Evolutionary conservation across 1,140 invertebrate species (phyloP), one percentile per base, ranked within the genome.

Genomic region (Leptestheria dahalacensis): DNA sequence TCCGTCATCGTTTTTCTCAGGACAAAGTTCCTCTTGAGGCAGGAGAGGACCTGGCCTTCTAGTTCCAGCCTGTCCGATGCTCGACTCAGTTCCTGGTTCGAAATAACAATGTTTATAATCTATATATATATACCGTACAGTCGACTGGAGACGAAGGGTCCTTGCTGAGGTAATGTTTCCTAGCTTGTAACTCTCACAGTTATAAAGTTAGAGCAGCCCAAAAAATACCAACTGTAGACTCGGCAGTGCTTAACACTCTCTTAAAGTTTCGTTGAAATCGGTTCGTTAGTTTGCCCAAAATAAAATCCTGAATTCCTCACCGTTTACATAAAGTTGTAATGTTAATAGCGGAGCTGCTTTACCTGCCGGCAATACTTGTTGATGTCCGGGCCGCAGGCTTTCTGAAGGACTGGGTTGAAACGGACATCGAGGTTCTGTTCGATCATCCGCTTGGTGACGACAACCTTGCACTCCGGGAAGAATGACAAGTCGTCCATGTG

Each of bases 381-480:
- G 70, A 84, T 87, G 66, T 91, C 90, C 62, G 73, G 66, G 29
- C 77, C 74, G 68, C 91, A 96, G 3, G 81, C 79, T 61, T 81
- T 81, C 59, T 72, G 71, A 26, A 98, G 75, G 6, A 81, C 77
- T 15, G 88, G 87, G 76, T 98, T 97, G 51, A 98, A 83, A 64
- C 93, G 79, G 66, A 89, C 90, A 73, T 99, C 93, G 49, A 82
- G 79, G 70, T 89, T 91, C 73, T 94, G 89, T 71, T 92, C 89
- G 58, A 91, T 84, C 81, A 96, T 86, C 68, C 95, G 77, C 70
- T 85, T 84, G 9, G 90, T 75, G 2, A 99, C 84, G 12, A 97
- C 79, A 54, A 82, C 74, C 67, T 87, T 83, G 70, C 96, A 99
- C 93, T 86, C 74, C 94, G 97, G 26, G 18, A 50, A 21, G 23